Percentiles rank a stretch among this genome's conserved stretches.
These are phyloP conservation scores for Synaphobranchus kaupii DNA, from an alignment of 2,797 vertebrate genomes.

Conservation along the genomic window DNA sequence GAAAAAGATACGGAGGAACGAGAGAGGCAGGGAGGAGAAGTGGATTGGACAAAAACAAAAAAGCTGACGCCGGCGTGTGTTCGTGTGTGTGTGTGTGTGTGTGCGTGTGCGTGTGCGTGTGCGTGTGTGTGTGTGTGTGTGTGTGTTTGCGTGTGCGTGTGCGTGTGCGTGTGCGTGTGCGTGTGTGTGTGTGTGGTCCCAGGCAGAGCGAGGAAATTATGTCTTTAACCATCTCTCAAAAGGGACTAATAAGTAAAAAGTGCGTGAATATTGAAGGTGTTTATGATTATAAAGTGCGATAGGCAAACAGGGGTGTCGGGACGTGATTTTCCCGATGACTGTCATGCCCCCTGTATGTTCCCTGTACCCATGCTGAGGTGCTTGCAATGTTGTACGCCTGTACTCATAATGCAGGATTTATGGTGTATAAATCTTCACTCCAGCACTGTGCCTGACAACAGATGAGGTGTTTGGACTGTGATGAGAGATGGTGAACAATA, in stretches of 20 bases:
- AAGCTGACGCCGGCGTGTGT: background rate
- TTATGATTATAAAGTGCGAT: background rate
- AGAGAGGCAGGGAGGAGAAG: constrained; percentile 26
- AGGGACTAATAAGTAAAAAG: background rate
- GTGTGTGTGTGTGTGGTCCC: background rate
- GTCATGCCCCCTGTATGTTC: background rate
- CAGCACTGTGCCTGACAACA: too few relatives aligned
- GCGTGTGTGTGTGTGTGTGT: background rate
- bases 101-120: background rate
- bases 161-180: too few relatives aligned
- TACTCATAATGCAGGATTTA: too few relatives aligned
- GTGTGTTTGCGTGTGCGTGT: background rate
- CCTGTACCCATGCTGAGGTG: too few relatives aligned
- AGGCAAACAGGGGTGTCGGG: background rate
- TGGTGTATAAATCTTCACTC: too few relatives aligned
- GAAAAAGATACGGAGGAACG: constrained; percentile 35
- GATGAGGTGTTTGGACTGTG: too few relatives aligned
- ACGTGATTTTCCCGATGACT: background rate
- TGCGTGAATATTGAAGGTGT: background rate
- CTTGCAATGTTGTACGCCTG: too few relatives aligned
- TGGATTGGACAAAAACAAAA: background rate
- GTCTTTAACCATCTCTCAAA: background rate
- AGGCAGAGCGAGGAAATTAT: background rate
- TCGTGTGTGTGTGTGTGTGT: background rate
- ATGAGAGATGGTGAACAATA: too few relatives aligned